Evolutionary conservation across 2,113 vertebrate species (phyloP), one percentile per base, ranked within the genome.

Genomic region (Recurvirostra avosetta): DNA sequence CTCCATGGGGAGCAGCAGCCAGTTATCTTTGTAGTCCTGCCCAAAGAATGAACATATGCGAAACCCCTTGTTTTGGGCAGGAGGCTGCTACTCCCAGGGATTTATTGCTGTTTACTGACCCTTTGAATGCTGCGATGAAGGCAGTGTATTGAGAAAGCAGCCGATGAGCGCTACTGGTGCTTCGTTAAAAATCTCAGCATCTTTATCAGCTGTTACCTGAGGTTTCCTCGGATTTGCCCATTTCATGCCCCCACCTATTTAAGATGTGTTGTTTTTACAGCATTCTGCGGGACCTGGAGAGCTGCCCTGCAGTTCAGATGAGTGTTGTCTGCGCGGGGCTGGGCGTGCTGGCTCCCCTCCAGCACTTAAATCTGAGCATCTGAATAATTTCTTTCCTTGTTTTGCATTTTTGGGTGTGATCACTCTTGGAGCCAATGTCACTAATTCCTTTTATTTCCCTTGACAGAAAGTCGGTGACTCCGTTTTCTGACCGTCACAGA

Each of bases 11-110:
- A 94, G 87, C 85, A 92, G 76, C 85, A 92, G 53, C 56, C 86
- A 78, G 92, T 94, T 96, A 82, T 86, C 92, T 95, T 84, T 94
- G 80, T 68, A 84, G 86, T 71, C 50, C 67, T 94, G 56, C 53
- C 87, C 34, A 7, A 49, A 77, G 74, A 82, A 62, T 11, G 90
- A 94, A 45, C 86, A 62, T 49, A 22, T 11, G 49, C 19, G 67
- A 72, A 95, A 21, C 36, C 11, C 59, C 91, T 93, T 86, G 56
- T 88, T 93, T 91, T 73, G 94, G 92, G 89, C 77, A 83, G 95
- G 77, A 90, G 71, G 61, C 75, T 90, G 88, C 68, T 92, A 0
- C 74, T 82, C 55, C 47, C 68, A 45, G 78, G 63, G 74, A 81
- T 1, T 49, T 93, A 47, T 61, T 92, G 84, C 74, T 88, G 66